Base-by-base conservation (phyloP, 2,888 invertebrate species). In the Standfussiana lucernea region DNA sequence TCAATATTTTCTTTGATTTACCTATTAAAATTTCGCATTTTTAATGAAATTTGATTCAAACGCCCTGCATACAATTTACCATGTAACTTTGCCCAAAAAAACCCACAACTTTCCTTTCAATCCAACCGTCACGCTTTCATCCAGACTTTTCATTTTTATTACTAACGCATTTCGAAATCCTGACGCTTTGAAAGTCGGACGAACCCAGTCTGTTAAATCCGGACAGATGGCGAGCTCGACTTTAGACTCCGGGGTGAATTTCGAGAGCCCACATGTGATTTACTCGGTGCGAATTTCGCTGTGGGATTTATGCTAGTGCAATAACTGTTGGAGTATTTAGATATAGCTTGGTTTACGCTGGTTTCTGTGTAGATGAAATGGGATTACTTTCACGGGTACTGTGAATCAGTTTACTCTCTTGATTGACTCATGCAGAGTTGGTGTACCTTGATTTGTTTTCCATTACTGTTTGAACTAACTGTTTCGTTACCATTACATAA, bases 151-250 rank as follows among this genome's bases (percentile, higher is more conserved):
- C 67, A 79, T 81, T 86, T 86, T 86, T 87, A 83, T 86, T 86
- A 83, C 86, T 35, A 77, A 86, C 77, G 86, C 76, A 83, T 87
- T 79, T 70, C 72, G 18, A 80, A 86, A 86, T 82, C 87, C 82
- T 75, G 50, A 75, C 81, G 70, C 73, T 79, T 66, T 74, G 77
- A 77, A 82, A 87, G 70, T 76, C 81, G 77, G 79, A 78, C 77
- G 47, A 61, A 72, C 50, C 77, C 62, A 75, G 72, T 72, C 69
- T 67, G 77, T 66, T 83, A 87, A 86, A 86, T 83, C 86, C 86
- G 86, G 80, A 87, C 82, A 87, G 88, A 86, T 85, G 86, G 86
- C 35, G 72, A 73, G 79, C 71, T 71, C 79, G 86, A 86, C 88
- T 83, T 81, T 77, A 73, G 79, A 87, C 71, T 80, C 66, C 53